Percentiles rank a stretch among this genome's conserved stretches.
Evolutionary conservation across 2,113 vertebrate species (phyloP).

Genomic region (Bos indicus): DNA sequence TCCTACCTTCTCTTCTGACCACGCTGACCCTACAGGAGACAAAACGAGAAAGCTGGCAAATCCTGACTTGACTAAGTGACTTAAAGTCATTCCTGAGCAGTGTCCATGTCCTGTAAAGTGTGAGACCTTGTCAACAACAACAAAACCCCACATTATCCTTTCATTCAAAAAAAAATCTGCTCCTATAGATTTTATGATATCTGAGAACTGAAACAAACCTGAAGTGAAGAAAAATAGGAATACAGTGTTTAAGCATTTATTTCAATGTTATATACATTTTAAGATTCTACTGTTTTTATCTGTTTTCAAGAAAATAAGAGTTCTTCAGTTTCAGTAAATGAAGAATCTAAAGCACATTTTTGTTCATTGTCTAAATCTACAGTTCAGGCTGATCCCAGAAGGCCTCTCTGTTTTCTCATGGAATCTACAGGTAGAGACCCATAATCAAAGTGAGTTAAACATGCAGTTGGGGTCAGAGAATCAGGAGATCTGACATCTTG

Average conservation of each 20-base stretch:
- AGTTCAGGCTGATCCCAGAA: neutral
- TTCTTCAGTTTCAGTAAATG: conserved; percentile 43
- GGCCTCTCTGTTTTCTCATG: neutral
- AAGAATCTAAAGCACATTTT: conserved; percentile 51
- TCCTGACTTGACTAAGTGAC: neutral
- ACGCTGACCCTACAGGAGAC: neutral
- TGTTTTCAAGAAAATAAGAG: conserved; percentile 44
- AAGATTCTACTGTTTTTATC: conserved; percentile 44
- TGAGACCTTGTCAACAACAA: neutral
- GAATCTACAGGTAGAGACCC: neutral
- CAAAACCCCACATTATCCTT: neutral
- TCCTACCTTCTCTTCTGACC: neutral
- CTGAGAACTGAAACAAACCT: conserved; percentile 17
- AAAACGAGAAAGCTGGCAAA: neutral
- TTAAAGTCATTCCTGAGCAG: neutral
- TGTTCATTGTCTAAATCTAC: conserved; percentile 23
- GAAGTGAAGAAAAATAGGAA: neutral
- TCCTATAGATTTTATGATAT: neutral
- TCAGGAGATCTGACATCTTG: neutral
- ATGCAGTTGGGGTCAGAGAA: neutral
- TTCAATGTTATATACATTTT: conserved; percentile 15
- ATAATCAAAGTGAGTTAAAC: neutral
- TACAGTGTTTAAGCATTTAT: neutral
- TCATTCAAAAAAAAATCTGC: neutral
- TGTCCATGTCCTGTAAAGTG: neutral